Percentiles rank a stretch among this genome's conserved stretches.
These are phyloP conservation scores for Alligator mississippiensis DNA, from an alignment of 2,113 vertebrate genomes.

Conservation along the genomic window DNA sequence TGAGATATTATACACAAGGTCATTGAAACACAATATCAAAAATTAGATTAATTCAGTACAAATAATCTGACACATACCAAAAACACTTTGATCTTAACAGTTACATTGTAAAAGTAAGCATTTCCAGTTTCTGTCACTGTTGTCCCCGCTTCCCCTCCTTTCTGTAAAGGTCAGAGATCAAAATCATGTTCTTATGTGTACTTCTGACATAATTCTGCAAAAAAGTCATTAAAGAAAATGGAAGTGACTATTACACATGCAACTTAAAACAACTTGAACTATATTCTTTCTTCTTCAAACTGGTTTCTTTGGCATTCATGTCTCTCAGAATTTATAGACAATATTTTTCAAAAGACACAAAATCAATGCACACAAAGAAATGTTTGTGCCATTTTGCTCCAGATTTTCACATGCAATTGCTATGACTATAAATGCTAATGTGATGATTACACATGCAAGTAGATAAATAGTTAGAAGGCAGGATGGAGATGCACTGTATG, in stretches of 20 bases:
- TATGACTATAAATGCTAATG: neutral
- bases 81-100: neutral
- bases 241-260: conserved; percentile 40
- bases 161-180: conserved; percentile 50
- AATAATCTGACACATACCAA: neutral
- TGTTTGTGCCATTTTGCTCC: neutral
- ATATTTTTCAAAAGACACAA: neutral
- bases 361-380: neutral
- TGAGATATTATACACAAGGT: neutral
- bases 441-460: neutral
- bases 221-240: conserved; percentile 58
- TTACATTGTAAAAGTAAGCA: conserved; percentile 37
- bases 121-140: conserved; percentile 34
- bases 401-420: neutral
- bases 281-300: conserved; percentile 36
- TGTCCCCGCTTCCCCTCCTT: conserved; percentile 13
- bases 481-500: too few relatives aligned
- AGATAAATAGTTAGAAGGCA: neutral
- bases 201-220: conserved; percentile 42
- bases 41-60: conserved; percentile 18
- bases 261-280: neutral
- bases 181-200: conserved; percentile 42
- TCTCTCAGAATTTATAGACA: conserved; percentile 38
- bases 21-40: conserved; percentile 20
- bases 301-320: conserved; percentile 44